A percentile compares a stretch with the other conserved stretches of the same genome.
phyloP scores from a whole-genome alignment of 2,888 invertebrate genomes.

The Melinaea menophilus region DNA sequence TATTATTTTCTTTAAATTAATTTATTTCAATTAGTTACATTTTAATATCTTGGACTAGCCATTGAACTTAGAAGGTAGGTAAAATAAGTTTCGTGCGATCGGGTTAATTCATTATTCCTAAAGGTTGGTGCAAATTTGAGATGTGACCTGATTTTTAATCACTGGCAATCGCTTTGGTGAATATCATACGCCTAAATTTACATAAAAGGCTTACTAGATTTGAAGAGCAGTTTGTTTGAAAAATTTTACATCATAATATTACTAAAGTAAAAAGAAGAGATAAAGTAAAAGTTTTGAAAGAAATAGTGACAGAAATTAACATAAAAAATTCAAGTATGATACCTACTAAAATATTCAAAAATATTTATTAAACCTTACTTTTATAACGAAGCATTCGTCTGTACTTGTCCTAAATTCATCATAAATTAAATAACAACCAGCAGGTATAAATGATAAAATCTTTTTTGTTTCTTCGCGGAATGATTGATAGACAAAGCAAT shows the following conservation, averaged over 20 bases:
- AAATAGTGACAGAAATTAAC: no score
- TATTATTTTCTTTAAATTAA: no score
- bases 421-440: constrained; percentile 4
- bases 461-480: constrained; percentile 11
- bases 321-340: no score
- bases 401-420: constrained; percentile 28
- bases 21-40: no score
- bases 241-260: neutral
- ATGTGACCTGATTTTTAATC: constrained; percentile 72
- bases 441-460: neutral
- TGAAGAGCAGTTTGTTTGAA: constrained; percentile 16
- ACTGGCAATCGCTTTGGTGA: constrained; percentile 69
- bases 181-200: constrained; percentile 40
- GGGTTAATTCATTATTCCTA: constrained; percentile 44
- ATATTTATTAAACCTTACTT: neutral
- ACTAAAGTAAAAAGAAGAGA: no score
- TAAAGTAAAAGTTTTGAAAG: no score
- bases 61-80: constrained; percentile 36
- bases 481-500: constrained; percentile 23
- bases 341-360: neutral
- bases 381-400: constrained; percentile 29
- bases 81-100: constrained; percentile 56
- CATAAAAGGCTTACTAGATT: constrained; percentile 25
- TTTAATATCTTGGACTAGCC: no score
- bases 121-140: constrained; percentile 73